phyloP scores from a whole-genome alignment of 2,888 invertebrate genomes.

The Dioctria linearis region DNA sequence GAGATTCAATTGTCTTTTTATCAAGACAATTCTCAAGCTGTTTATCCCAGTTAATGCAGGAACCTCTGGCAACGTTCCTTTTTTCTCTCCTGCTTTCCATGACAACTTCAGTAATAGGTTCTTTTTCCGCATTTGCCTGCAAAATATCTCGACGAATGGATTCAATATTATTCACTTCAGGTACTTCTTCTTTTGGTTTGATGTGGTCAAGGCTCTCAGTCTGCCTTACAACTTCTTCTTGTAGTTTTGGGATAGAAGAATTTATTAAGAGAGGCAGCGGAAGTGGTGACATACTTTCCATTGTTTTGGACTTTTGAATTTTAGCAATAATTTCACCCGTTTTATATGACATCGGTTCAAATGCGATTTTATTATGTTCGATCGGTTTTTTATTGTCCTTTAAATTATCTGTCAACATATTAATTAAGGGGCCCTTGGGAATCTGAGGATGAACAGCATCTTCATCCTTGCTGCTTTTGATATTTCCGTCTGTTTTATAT shows the following conservation, averaged over 20 bases:
- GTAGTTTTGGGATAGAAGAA: slow-evolving; percentile 60
- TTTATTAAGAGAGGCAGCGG: slow-evolving; percentile 67
- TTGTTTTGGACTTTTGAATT: slow-evolving; percentile 53
- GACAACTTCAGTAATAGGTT: neutral
- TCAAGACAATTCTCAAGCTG: slow-evolving; percentile 62
- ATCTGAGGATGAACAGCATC: no score
- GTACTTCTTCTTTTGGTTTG: slow-evolving; percentile 28
- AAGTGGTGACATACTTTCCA: slow-evolving; percentile 64
- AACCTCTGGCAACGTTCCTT: slow-evolving; percentile 18
- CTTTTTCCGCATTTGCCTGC: slow-evolving; percentile 60
- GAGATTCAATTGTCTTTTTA: slow-evolving; percentile 62
- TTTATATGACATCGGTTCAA: slow-evolving; percentile 68
- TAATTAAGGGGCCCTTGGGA: slow-evolving; percentile 62
- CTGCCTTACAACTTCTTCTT: neutral
- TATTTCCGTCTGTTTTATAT: neutral
- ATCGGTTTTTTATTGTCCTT: slow-evolving; percentile 54
- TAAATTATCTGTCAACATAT: slow-evolving; percentile 64
- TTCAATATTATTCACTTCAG: slow-evolving; percentile 63
- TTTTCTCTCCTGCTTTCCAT: slow-evolving; percentile 34
- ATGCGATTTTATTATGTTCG: slow-evolving; percentile 59
- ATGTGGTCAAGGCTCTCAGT: neutral
- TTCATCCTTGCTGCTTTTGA: neutral
- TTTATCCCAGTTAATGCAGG: slow-evolving; percentile 53
- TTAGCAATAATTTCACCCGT: slow-evolving; percentile 63
- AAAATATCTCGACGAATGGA: slow-evolving; percentile 66